These are phyloP conservation scores for Eristalis pertinax DNA, from an alignment of 2,888 invertebrate genomes.

Conservation along the genomic window DNA sequence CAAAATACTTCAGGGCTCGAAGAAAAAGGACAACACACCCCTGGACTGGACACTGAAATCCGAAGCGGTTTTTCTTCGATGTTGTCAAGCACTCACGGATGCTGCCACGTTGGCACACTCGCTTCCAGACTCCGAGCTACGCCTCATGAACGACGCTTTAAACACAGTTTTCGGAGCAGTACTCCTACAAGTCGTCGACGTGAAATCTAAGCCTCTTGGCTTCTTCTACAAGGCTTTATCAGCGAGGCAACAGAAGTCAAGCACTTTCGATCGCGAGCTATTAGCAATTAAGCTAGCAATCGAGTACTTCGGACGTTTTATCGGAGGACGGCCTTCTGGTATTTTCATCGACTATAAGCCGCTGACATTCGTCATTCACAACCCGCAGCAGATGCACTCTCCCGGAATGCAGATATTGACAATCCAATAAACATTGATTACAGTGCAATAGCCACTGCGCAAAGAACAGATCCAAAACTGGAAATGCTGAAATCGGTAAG, in stretches of 20 bases:
- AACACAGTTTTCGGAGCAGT: conserved; percentile 7
- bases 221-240: background rate
- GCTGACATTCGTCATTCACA: conserved; percentile 1
- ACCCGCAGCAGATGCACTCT: conserved; percentile 24
- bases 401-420: conserved; percentile 22
- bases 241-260: background rate
- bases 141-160: conserved; percentile 29
- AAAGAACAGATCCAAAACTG: conserved; percentile 8
- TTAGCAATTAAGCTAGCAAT: background rate
- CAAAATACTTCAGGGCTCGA: background rate
- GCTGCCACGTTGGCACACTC: conserved; percentile 21
- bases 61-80: conserved; percentile 9
- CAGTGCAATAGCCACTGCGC: conserved; percentile 5
- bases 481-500: conserved; percentile 33
- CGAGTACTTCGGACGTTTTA: background rate
- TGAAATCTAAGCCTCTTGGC: background rate
- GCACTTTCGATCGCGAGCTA: conserved; percentile 12
- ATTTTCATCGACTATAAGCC: background rate
- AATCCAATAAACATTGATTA: background rate
- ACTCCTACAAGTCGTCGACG: conserved; percentile 3
- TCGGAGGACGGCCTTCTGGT: background rate
- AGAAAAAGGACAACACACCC: background rate
- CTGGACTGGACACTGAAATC: background rate
- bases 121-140: background rate
- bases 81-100: conserved; percentile 1